Conservation (phyloP, 2,797 vertebrate species). For the Avahi laniger region DNA sequence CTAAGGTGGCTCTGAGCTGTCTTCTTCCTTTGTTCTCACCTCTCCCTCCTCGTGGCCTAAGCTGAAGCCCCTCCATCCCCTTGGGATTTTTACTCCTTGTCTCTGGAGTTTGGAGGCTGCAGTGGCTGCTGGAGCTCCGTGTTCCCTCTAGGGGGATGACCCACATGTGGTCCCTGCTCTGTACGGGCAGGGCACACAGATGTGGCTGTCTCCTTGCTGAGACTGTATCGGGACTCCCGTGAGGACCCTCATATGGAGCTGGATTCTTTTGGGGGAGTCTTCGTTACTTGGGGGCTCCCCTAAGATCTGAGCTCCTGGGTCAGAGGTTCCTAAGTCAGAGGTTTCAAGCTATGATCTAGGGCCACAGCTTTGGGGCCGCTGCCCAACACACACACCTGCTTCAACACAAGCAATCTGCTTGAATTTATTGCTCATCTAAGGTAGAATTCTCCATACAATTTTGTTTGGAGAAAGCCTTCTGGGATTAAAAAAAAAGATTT, state of each 20-base stretch:
- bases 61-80: background rate
- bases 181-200: background rate
- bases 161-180: background rate
- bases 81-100: background rate
- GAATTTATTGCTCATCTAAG: background rate
- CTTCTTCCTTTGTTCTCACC: background rate
- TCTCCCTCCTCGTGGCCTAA: background rate
- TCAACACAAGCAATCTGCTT: background rate
- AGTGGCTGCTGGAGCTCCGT: background rate
- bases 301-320: background rate
- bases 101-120: background rate
- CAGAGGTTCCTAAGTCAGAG: background rate
- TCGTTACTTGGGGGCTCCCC: background rate
- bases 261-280: background rate
- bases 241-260: accelerated
- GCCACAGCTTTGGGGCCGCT: background rate
- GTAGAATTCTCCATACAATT: background rate
- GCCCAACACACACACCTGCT: background rate
- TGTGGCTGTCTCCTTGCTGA: background rate
- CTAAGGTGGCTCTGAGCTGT: background rate
- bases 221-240: background rate
- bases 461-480: background rate
- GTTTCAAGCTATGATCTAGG: background rate
- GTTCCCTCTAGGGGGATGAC: background rate
- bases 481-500: background rate